A percentile compares a stretch with the other conserved stretches of the same genome.
phyloP scores from a whole-genome alignment of 2,797 vertebrate genomes.

The Momotus momota region DNA sequence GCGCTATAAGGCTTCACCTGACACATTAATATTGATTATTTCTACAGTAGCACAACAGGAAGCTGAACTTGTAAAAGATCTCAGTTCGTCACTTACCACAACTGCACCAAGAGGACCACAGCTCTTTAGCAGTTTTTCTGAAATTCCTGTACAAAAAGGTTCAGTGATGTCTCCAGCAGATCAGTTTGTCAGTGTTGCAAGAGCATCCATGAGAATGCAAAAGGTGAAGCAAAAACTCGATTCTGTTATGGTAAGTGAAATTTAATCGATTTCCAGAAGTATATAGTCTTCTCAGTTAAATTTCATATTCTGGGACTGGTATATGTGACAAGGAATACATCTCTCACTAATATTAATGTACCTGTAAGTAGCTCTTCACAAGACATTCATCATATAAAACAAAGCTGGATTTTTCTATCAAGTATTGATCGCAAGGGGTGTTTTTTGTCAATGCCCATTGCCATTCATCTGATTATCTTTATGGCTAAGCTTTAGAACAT shows the following conservation, averaged over 20 bases:
- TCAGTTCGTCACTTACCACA: conserved; percentile 72
- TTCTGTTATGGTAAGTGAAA: conserved; percentile 88
- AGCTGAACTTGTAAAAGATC: conserved; percentile 81
- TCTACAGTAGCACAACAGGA: conserved; percentile 89
- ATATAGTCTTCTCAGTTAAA: background rate
- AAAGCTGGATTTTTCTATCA: background rate
- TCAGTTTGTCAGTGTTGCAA: conserved; percentile 80
- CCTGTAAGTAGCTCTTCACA: background rate
- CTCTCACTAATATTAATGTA: background rate
- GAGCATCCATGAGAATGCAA: conserved; percentile 88
- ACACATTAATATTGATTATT: conserved; percentile 29
- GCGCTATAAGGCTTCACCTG: conserved; percentile 6
- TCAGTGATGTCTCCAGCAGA: conserved; percentile 77
- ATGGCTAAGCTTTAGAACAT: background rate
- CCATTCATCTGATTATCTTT: background rate
- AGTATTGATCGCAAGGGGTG: background rate
- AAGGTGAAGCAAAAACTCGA: conserved; percentile 91
- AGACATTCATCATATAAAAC: background rate
- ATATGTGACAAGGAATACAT: background rate
- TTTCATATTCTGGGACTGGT: background rate
- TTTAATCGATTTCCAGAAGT: background rate
- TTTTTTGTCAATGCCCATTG: background rate
- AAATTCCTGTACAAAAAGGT: conserved; percentile 70
- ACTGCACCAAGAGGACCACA: conserved; percentile 72
- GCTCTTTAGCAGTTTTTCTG: conserved; percentile 67